A percentile compares a stretch with the other conserved stretches of the same genome.
Conservation (phyloP, 2,113 vertebrate species). For the Mesoclemmys tuberculata region DNA sequence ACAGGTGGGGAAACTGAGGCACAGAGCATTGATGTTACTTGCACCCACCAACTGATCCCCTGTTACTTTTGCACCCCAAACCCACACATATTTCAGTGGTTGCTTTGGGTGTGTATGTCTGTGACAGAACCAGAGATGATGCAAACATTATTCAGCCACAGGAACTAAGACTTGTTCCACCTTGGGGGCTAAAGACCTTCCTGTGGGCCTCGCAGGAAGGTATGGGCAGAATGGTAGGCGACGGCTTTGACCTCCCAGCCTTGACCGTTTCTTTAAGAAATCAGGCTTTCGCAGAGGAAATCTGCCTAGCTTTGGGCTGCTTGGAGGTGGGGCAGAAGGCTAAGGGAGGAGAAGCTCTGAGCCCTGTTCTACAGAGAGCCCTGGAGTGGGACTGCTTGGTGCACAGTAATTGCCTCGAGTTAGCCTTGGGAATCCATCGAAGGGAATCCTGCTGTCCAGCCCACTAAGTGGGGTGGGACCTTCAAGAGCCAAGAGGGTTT, state of each 20-base stretch:
- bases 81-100: background rate
- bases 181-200: background rate
- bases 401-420: no score
- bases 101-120: background rate
- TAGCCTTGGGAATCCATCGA: background rate
- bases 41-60: background rate
- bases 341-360: no score
- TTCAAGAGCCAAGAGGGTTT: background rate
- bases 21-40: accelerated
- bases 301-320: background rate
- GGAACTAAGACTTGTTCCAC: background rate
- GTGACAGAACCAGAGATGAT: background rate
- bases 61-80: background rate
- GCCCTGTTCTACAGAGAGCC: no score
- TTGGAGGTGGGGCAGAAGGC: no score
- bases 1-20: background rate
- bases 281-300: background rate
- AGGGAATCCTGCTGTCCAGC: background rate
- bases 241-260: background rate
- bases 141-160: background rate
- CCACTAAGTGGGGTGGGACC: background rate
- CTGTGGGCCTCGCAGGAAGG: background rate
- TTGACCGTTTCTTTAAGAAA: background rate
- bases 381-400: no score
- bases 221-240: background rate